phyloP scores from a whole-genome alignment of 2,888 invertebrate species.

The Calliopum simillimum region DNA sequence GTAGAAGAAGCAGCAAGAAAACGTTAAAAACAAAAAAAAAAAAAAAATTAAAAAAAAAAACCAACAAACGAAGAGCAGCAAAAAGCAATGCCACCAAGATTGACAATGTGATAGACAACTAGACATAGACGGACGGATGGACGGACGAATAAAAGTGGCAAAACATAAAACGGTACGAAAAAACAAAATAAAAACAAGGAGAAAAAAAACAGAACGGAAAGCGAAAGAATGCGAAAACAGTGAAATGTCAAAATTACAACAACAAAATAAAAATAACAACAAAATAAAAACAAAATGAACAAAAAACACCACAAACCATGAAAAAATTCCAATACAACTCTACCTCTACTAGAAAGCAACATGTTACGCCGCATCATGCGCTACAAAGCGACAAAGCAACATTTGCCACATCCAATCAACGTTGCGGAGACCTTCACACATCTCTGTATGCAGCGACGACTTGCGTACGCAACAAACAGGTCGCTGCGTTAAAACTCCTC shows the following conservation, averaged over 20 bases:
- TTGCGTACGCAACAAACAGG: conserved; percentile 38
- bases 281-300: conserved; percentile 41
- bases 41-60: conserved; percentile 7
- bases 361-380: conserved; percentile 30
- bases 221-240: conserved; percentile 53
- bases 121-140: conserved; percentile 32
- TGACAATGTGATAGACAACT: conserved; percentile 54
- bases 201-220: conserved; percentile 40
- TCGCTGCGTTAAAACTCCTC: conserved; percentile 54
- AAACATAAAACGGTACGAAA: conserved; percentile 37
- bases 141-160: conserved; percentile 21
- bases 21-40: neutral
- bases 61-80: conserved; percentile 40
- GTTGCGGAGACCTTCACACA: conserved; percentile 56
- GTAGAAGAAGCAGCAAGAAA: neutral
- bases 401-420: conserved; percentile 56
- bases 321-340: too few relatives aligned
- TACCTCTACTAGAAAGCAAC: too few relatives aligned
- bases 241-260: conserved; percentile 62
- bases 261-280: conserved; percentile 49
- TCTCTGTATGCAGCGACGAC: conserved; percentile 11
- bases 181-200: conserved; percentile 49
- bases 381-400: conserved; percentile 51
- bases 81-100: conserved; percentile 59
- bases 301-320: too few relatives aligned